Base-by-base conservation (phyloP, 2,888 invertebrate genomes). In the Dryomyza anilis region DNA sequence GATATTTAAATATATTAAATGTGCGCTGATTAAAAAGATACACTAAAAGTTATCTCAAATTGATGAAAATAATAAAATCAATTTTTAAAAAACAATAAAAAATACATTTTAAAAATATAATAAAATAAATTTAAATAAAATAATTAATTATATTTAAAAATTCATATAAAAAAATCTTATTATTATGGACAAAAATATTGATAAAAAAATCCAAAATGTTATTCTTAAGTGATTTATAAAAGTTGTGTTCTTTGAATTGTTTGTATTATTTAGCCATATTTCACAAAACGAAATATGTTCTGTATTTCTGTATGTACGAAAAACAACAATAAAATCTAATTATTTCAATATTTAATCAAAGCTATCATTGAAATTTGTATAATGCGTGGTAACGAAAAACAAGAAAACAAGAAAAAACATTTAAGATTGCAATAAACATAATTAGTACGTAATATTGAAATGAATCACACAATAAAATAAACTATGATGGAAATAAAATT, bases 41-140 rank as follows among this genome's bases (percentile, higher is more conserved):
- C 52, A 53, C 45, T 53, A 43, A 39, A 62, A 62, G 62, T 53
- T 45, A 62, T 62, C 53, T 62, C 53, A 33, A 56, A 36, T 39
- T 30, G 16, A 45, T 39, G 25, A 12, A 7, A 52, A 43, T 16
- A 25, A 23, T 27, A 27, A 61, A n/a, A n/a, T n/a, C n/a, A n/a
- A n/a, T n/a, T n/a, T n/a, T n/a, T n/a, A n/a, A n/a, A n/a, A n/a
- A n/a, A n/a, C n/a, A n/a, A n/a, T n/a, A n/a, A n/a, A n/a, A n/a
- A n/a, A n/a, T n/a, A n/a, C n/a, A n/a, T n/a, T n/a, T n/a, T n/a
- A n/a, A n/a, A n/a, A n/a, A n/a, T n/a, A n/a, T n/a, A n/a, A n/a
- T n/a, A n/a, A n/a, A n/a, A 29, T 19, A 29, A 23, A 52, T 16
- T 25, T 45, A 45, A 63, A 2, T 43, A 27, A 63, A 39, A 45